Evolutionary conservation across 2,888 invertebrate genomes (phyloP).

Genomic region (Agonopterix subpropinquella): DNA sequence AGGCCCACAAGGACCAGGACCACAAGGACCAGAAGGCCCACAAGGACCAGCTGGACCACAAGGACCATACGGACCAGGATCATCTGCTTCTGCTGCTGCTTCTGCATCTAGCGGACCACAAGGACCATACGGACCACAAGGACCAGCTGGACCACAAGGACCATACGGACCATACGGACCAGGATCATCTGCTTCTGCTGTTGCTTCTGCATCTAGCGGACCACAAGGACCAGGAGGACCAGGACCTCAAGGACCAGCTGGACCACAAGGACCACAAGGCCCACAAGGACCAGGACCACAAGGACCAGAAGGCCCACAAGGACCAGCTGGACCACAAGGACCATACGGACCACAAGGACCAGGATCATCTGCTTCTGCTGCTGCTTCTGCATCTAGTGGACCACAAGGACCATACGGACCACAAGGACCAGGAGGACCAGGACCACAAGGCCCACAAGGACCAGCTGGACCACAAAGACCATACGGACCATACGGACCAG

Average conservation of each 20-base stretch:
- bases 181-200: too few species aligned
- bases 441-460: constrained; percentile 1
- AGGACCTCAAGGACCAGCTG: constrained; percentile 5
- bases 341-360: background rate
- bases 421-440: constrained; percentile 5
- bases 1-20: background rate
- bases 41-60: too few species aligned
- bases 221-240: background rate
- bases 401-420: constrained; percentile 5
- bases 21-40: background rate
- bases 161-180: too few species aligned
- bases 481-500: too few species aligned
- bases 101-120: too few species aligned
- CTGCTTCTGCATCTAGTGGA: constrained; percentile 2
- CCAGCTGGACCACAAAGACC: too few species aligned
- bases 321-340: background rate
- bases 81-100: too few species aligned
- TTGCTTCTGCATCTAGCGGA: too few species aligned
- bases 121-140: too few species aligned
- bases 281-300: constrained; percentile 3
- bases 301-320: background rate
- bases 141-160: too few species aligned
- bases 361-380: constrained; percentile 1
- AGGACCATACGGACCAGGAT: too few species aligned
- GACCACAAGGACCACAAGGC: background rate